These are phyloP conservation scores for Hemicordylus capensis DNA, from an alignment of 2,113 vertebrate species.

Conservation along the genomic window DNA sequence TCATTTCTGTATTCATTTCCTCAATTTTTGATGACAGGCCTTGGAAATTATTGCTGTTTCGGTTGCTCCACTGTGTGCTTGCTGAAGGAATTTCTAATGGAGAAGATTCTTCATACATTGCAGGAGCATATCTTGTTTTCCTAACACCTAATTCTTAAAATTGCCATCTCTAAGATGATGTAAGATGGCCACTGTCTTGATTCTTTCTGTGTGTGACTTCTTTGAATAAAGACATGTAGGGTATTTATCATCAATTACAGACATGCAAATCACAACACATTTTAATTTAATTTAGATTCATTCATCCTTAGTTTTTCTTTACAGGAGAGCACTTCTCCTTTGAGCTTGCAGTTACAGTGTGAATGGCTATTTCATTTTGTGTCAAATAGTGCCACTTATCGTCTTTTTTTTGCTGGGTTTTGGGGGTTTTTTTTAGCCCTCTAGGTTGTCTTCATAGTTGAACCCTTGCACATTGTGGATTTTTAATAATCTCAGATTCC, in stretches of 20 bases:
- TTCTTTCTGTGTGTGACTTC: not conserved
- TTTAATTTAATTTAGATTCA: not conserved
- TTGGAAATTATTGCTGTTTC: not conserved
- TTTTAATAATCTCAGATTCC: not conserved
- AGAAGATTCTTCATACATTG: not conserved
- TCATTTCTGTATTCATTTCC: conserved; percentile 4
- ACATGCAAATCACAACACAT: not conserved
- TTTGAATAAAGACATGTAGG: too few relatives aligned
- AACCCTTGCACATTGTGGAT: not conserved
- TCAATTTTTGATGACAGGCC: conserved; percentile 9
- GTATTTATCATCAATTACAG: not conserved
- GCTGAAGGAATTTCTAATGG: not conserved
- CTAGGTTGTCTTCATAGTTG: not conserved
- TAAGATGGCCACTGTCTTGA: not conserved
- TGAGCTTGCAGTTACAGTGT: not conserved
- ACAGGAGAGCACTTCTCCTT: not conserved
- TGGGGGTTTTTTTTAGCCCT: too few relatives aligned
- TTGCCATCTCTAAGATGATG: not conserved
- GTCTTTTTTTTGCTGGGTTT: not conserved
- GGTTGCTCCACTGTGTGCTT: not conserved
- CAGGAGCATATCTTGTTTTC: too few relatives aligned
- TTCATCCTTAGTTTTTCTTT: not conserved
- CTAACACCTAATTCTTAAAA: not conserved
- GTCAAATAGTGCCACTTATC: not conserved
- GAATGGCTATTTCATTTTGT: not conserved